Conservation (phyloP, 2,888 invertebrate genomes). For the Cephus nigrinus region DNA sequence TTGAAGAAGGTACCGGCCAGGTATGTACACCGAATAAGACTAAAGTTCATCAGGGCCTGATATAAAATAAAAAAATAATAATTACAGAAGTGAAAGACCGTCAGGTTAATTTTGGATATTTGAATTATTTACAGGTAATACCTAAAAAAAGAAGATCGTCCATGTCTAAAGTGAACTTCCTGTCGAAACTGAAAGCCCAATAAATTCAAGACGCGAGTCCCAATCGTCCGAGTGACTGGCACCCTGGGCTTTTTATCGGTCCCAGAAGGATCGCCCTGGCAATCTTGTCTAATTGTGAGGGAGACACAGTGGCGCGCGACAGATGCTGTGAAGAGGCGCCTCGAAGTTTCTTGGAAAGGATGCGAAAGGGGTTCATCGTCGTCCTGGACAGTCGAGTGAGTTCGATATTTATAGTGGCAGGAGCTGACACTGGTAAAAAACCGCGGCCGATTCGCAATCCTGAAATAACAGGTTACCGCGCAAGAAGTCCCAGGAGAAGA, state of each 20-base stretch:
- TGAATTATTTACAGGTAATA: too few species aligned
- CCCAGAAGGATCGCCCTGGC: constrained; percentile 11
- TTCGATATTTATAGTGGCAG: constrained; percentile 55
- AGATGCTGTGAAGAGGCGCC: constrained; percentile 49
- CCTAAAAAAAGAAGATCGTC: not conserved
- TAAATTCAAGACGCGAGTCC: not conserved
- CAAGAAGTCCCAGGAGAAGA: constrained; percentile 14
- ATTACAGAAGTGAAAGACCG: not conserved
- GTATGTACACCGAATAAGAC: not conserved
- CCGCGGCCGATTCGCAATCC: constrained; percentile 56
- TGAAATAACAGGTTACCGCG: constrained; percentile 62
- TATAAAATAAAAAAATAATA: not conserved
- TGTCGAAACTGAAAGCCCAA: not conserved
- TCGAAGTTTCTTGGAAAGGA: constrained; percentile 38
- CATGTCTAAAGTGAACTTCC: not conserved
- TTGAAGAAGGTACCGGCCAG: not conserved
- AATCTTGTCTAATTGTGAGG: constrained; percentile 49
- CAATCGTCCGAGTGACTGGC: not conserved
- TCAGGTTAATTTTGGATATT: not conserved
- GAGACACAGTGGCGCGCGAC: constrained; percentile 34
- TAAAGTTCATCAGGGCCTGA: not conserved
- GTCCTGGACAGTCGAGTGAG: constrained; percentile 13
- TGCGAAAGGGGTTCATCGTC: not conserved
- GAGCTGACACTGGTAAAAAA: constrained; percentile 51
- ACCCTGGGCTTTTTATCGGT: not conserved